Percentiles rank a stretch among this genome's conserved stretches.
Evolutionary conservation across 2,797 vertebrate genomes (phyloP).

Genomic region (Euphonia xanthogaster): DNA sequence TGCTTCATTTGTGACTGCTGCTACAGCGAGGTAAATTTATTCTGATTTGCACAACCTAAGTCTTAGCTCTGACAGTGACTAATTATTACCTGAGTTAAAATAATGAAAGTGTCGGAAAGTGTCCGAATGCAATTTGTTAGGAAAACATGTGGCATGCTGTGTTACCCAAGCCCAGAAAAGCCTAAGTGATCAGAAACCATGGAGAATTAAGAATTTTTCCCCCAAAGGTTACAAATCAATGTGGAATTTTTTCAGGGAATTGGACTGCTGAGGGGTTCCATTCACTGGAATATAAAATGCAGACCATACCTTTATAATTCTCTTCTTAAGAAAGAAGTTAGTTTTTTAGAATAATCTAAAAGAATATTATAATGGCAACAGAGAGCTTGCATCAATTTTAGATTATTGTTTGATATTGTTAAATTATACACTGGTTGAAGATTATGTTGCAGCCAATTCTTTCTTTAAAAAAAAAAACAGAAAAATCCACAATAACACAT

Average conservation of each 20-base stretch:
- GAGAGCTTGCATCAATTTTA: neutral
- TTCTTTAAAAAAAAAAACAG: neutral
- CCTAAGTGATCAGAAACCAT: conserved; percentile 81
- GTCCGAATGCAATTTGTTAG: conserved; percentile 88
- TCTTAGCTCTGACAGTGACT: conserved; percentile 86
- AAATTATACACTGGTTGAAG: neutral
- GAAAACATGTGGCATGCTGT: conserved; percentile 85
- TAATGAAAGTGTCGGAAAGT: conserved; percentile 88
- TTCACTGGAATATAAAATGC: conserved; percentile 15
- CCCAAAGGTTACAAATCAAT: conserved; percentile 80
- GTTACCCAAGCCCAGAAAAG: conserved; percentile 78
- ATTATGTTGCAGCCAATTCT: neutral
- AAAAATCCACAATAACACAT: neutral
- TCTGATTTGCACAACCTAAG: conserved; percentile 86
- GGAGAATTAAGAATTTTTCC: conserved; percentile 77
- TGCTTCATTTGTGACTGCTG: conserved; percentile 88
- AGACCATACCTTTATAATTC: neutral
- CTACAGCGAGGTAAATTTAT: conserved; percentile 85
- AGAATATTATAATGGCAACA: neutral
- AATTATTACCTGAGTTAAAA: conserved; percentile 89
- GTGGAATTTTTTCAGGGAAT: conserved; percentile 70
- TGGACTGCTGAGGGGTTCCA: conserved; percentile 40
- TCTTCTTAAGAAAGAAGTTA: neutral
- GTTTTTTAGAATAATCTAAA: neutral
- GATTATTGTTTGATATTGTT: neutral